Conservation (phyloP, 2,797 vertebrate species). For the Sebastes taczanowskii region DNA sequence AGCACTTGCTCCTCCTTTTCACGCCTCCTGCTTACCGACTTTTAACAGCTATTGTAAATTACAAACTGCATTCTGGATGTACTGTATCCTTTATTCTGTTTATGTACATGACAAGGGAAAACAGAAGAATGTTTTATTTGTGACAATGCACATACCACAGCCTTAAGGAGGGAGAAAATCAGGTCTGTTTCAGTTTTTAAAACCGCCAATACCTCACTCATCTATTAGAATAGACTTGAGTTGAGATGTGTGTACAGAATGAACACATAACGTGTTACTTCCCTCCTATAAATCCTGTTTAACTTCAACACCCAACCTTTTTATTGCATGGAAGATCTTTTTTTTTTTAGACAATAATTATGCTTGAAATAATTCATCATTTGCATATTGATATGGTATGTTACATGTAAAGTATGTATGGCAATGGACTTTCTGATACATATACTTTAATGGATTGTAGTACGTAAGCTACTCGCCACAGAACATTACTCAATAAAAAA, state of each 20-base stretch:
- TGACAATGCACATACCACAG: not conserved
- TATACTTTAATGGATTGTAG: too few species aligned
- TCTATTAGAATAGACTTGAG: not conserved
- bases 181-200: not conserved
- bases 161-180: constrained; percentile 25
- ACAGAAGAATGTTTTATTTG: constrained; percentile 27
- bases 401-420: too few species aligned
- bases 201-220: constrained; percentile 29
- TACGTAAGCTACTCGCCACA: too few species aligned
- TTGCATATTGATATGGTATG: not conserved
- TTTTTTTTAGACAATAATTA: not conserved
- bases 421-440: too few species aligned
- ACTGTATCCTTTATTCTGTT: not conserved
- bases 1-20: not conserved
- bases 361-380: not conserved
- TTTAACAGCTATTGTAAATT: not conserved
- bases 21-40: not conserved
- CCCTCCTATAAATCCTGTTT: not conserved
- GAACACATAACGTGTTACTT: not conserved
- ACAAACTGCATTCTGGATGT: not conserved
- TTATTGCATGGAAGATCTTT: not conserved
- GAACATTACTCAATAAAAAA: too few species aligned
- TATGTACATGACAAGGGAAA: constrained; percentile 23
- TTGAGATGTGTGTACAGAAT: not conserved
- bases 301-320: not conserved